Percentiles rank a stretch among this genome's conserved stretches.
phyloP scores from a whole-genome alignment of 30 jellyfish, hydroid and myxozoan species.

The Cassiopea andromeda region DNA sequence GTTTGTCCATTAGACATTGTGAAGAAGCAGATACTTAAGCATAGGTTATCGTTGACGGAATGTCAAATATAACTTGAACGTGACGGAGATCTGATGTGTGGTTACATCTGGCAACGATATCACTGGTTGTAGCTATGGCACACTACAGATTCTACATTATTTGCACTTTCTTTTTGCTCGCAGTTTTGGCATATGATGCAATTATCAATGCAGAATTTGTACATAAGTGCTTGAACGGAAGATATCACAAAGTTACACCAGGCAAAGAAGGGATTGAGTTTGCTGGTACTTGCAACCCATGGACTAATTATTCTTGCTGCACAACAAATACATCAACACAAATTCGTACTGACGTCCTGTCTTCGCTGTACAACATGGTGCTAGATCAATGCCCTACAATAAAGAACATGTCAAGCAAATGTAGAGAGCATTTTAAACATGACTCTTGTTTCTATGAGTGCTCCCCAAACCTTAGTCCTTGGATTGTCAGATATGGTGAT shows the following conservation, averaged over 20 bases:
- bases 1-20: too few species aligned
- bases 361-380: conserved; percentile 76
- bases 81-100: too few species aligned
- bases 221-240: conserved; percentile 80
- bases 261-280: conserved; percentile 87
- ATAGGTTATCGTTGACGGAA: too few species aligned
- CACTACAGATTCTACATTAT: background rate
- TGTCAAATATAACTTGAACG: too few species aligned
- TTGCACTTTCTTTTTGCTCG: background rate
- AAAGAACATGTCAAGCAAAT: conserved; percentile 79
- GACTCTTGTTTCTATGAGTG: conserved; percentile 97
- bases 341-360: conserved; percentile 79
- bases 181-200: background rate
- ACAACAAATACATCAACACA: conserved; percentile 76
- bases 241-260: conserved; percentile 78
- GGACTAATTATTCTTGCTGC: conserved; percentile 94
- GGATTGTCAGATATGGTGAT: conserved; percentile 77
- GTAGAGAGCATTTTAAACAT: conserved; percentile 81
- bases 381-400: conserved; percentile 93
- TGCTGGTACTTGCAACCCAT: conserved; percentile 78
- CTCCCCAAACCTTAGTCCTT: conserved; percentile 92
- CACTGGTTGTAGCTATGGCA: background rate
- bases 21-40: too few species aligned
- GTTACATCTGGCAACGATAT: too few species aligned
- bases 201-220: conserved; percentile 22